A percentile compares a stretch with the other conserved stretches of the same genome.
Evolutionary conservation across 2,888 invertebrate species (phyloP).

Genomic region (Cordilura impudica): DNA sequence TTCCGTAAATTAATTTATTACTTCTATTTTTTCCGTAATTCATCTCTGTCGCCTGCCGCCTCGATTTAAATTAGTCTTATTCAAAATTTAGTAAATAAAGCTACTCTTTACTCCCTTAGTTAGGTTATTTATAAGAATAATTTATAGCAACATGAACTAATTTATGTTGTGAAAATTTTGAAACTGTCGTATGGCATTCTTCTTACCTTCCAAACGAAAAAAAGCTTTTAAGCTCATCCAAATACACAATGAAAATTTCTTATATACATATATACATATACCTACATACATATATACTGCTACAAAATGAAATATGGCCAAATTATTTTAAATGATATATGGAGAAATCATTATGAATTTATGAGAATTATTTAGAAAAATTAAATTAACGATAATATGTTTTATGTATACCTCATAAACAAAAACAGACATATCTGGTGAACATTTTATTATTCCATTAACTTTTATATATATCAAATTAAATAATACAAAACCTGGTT

Average conservation of each 20-base stretch:
- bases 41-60: too few species aligned
- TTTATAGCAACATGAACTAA: conserved; percentile 57
- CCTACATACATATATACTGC: neutral
- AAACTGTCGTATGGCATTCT: conserved; percentile 50
- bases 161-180: conserved; percentile 60
- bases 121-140: conserved; percentile 52
- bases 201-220: conserved; percentile 7
- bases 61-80: too few species aligned
- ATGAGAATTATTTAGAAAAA: conserved; percentile 37
- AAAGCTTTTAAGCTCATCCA: neutral
- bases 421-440: conserved; percentile 31
- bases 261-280: neutral
- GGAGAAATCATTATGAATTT: conserved; percentile 42
- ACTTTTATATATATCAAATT: too few species aligned
- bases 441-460: conserved; percentile 29
- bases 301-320: conserved; percentile 4
- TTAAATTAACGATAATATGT: conserved; percentile 38
- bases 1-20: too few species aligned
- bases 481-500: too few species aligned
- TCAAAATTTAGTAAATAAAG: too few species aligned
- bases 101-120: neutral
- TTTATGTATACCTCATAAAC: neutral
- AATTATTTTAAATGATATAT: conserved; percentile 27
- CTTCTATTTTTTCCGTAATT: too few species aligned
- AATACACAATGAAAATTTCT: neutral